phyloP scores from a whole-genome alignment of 2,888 invertebrate genomes.

The Drosophila seclusa region DNA sequence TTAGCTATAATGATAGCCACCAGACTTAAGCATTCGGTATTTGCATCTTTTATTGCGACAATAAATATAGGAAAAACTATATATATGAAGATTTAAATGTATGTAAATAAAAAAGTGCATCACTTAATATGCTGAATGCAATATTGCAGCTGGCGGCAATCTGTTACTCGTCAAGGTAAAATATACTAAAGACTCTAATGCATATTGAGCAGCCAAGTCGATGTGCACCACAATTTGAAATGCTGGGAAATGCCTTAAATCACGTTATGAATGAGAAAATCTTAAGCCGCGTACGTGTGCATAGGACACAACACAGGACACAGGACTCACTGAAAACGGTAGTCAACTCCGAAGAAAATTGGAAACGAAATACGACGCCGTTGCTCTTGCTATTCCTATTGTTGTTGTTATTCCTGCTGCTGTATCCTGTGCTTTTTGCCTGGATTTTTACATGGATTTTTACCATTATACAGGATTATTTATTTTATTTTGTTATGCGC shows the following conservation, averaged over 20 bases:
- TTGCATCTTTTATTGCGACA: slow-evolving; percentile 43
- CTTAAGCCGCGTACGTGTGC: slow-evolving; percentile 74
- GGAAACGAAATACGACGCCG: slow-evolving; percentile 65
- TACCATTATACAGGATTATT: slow-evolving; percentile 79
- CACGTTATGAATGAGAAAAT: slow-evolving; percentile 75
- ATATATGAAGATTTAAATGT: not conserved
- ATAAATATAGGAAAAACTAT: slow-evolving; percentile 1
- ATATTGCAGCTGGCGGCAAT: slow-evolving; percentile 59
- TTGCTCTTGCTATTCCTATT: slow-evolving; percentile 6
- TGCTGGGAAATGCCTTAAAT: slow-evolving; percentile 43
- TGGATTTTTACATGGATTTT: slow-evolving; percentile 49
- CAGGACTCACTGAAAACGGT: slow-evolving; percentile 23
- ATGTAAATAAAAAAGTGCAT: slow-evolving; percentile 51
- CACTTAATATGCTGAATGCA: slow-evolving; percentile 75
- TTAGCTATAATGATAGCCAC: slow-evolving; percentile 30
- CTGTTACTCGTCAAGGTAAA: slow-evolving; percentile 62
- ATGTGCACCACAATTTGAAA: slow-evolving; percentile 43
- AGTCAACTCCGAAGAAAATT: slow-evolving; percentile 59
- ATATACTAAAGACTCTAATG: slow-evolving; percentile 39
- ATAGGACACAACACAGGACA: slow-evolving; percentile 53
- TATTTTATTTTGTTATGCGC: slow-evolving; percentile 81
- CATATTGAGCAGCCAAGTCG: slow-evolving; percentile 61
- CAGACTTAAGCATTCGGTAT: slow-evolving; percentile 25
- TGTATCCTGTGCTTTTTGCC: slow-evolving; percentile 31
- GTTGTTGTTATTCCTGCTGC: slow-evolving; percentile 14